phyloP scores from a whole-genome alignment of 2,797 vertebrate species.

The Microcaecilia unicolor region DNA sequence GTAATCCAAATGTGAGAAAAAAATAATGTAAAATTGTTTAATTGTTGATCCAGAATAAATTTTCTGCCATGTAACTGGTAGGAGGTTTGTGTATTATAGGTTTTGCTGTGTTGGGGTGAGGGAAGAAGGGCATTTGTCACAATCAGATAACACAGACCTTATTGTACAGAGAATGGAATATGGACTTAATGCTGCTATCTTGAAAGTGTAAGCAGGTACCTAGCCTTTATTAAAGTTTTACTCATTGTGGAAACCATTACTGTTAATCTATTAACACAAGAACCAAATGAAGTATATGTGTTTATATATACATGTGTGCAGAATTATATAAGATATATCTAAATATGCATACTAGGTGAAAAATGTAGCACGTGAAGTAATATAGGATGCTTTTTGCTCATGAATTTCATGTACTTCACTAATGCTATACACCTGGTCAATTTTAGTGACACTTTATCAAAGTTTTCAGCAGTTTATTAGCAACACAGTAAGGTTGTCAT shows the following conservation, averaged over 20 bases:
- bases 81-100: not conserved
- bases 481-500: constrained; percentile 40
- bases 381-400: constrained; percentile 35
- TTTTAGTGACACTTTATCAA: constrained; percentile 28
- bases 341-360: constrained; percentile 46
- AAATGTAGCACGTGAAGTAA: constrained; percentile 46
- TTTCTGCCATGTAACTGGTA: constrained; percentile 3
- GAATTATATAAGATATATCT: constrained; percentile 57
- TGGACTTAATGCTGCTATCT: constrained; percentile 54
- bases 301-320: constrained; percentile 53
- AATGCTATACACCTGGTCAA: constrained; percentile 27
- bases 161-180: constrained; percentile 34
- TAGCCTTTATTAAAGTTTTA: constrained; percentile 27
- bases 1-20: constrained; percentile 20
- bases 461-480: constrained; percentile 33
- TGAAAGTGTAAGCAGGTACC: constrained; percentile 50
- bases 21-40: constrained; percentile 6
- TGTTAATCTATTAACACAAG: constrained; percentile 52
- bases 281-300: constrained; percentile 66
- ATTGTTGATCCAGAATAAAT: not conserved
- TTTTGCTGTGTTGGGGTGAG: constrained; percentile 21
- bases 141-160: constrained; percentile 16
- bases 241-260: constrained; percentile 48
- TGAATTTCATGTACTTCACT: constrained; percentile 30
- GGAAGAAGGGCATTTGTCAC: constrained; percentile 21